These are phyloP conservation scores for Sus scrofa DNA, from an alignment of 2,113 vertebrate species.

Conservation along the genomic window DNA sequence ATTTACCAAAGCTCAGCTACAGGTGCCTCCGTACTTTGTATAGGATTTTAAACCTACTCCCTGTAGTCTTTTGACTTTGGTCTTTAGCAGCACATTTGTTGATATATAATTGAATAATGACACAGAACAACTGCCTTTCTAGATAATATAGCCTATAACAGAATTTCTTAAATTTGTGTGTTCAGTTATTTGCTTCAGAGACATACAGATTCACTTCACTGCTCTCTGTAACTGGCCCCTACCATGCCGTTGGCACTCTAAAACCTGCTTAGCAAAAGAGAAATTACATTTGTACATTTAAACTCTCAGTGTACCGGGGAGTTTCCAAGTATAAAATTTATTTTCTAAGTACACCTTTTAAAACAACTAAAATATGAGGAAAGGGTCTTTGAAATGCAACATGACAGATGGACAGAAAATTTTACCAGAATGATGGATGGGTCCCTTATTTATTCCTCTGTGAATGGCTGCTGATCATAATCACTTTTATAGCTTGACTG, in stretches of 20 bases:
- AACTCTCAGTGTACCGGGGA: not conserved
- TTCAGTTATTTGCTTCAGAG: constrained; percentile 61
- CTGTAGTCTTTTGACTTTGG: not conserved
- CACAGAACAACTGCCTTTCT: constrained; percentile 2
- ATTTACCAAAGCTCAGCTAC: not conserved
- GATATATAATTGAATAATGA: constrained; percentile 38
- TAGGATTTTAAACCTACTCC: not conserved
- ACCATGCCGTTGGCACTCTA: constrained; percentile 32
- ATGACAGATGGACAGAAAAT: constrained; percentile 76
- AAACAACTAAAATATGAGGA: constrained; percentile 59
- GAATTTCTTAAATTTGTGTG: constrained; percentile 59
- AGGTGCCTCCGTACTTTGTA: not conserved
- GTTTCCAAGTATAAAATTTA: constrained; percentile 50
- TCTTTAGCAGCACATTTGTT: constrained; percentile 36
- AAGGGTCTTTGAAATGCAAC: constrained; percentile 74
- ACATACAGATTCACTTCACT: constrained; percentile 45
- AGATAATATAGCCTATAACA: not conserved
- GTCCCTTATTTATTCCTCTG: constrained; percentile 76
- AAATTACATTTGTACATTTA: constrained; percentile 25
- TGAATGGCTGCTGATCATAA: constrained; percentile 85
- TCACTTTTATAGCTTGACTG: constrained; percentile 75
- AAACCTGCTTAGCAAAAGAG: constrained; percentile 67
- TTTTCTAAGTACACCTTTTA: constrained; percentile 67
- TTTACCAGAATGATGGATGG: constrained; percentile 67
- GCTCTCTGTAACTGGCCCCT: constrained; percentile 52